Conservation (phyloP, 2,797 vertebrate genomes). For the Dryobates pubescens region DNA sequence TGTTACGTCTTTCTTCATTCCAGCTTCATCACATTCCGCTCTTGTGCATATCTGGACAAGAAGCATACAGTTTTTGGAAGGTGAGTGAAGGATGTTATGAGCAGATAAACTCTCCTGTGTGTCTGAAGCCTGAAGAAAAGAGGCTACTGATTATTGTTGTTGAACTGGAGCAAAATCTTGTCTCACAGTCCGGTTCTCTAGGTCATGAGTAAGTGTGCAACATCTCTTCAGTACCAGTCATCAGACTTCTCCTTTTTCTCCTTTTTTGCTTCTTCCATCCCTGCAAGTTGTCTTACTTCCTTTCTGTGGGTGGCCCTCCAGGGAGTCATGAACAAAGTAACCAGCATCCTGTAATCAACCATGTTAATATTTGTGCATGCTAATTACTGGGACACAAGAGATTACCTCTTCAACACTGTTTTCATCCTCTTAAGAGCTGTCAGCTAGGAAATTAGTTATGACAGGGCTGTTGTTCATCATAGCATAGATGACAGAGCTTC, state of each 20-base stretch:
- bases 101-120: not conserved
- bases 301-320: not conserved
- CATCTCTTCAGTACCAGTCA: not conserved
- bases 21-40: slow-evolving; percentile 98
- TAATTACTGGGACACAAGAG: slow-evolving; percentile 11
- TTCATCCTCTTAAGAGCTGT: slow-evolving; percentile 27
- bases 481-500: not conserved
- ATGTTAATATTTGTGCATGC: slow-evolving; percentile 25
- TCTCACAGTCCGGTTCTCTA: not conserved
- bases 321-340: slow-evolving; percentile 9
- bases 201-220: not conserved
- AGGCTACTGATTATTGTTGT: not conserved
- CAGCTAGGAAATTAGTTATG: not conserved
- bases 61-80: slow-evolving; percentile 96
- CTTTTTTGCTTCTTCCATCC: not conserved
- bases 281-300: not conserved
- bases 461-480: not conserved
- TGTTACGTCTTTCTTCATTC: not conserved
- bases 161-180: not conserved
- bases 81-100: slow-evolving; percentile 72
- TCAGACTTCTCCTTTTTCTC: not conserved
- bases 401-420: slow-evolving; percentile 2
- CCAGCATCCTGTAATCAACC: not conserved
- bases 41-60: slow-evolving; percentile 93
- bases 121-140: not conserved